Evolutionary conservation across 2,888 invertebrate species (phyloP), one percentile per base, ranked within the genome.

Genomic region (Acanthoscelides obtectus): DNA sequence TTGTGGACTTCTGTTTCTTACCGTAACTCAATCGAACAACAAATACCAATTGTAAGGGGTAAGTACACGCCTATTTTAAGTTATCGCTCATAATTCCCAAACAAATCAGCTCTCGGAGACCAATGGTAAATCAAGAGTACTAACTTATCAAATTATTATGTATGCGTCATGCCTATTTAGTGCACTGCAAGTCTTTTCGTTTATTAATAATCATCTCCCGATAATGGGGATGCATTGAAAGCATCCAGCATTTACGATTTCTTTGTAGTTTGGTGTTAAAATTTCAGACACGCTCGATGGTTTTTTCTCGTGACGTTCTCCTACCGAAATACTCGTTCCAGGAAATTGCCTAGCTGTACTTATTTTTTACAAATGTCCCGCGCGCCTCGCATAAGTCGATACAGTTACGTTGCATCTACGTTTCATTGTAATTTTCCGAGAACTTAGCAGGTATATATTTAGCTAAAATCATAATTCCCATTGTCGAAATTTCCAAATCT

Each of bases 81-180:
- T 68, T 63, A 67, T 71, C 67, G 63, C 68, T 72, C 68, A 25
- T 63, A 70, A 67, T 69, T 45, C 69, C 68, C 21, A 25, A 64
- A 67, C n/a, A 25, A 69, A 22, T 71, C 69, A 63, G 71, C 63
- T 67, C 45, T 70, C 22, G 70, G 22, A 72, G 21, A 66, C 19
- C 19, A 66, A 68, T 21, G 27, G 6, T 66, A 66, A 66, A 20
- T 22, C 66, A 22, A 22, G 66, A 8, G 66, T 66, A 17, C 21
- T 12, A 4, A 20, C 65, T 66, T 66, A 8, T 66, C 66, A 66
- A 66, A 22, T 66, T 66, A 22, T 66, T 66, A 66, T 21, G 66
- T 74, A 73, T 75, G 75, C 75, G 74, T 75, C 75, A 75, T 73
- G 74, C 72, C 73, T 75, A 66, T 66, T 66, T 20, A 66, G 22